Percentiles rank a stretch among this genome's conserved stretches.
phyloP scores from a whole-genome alignment of 2,888 invertebrate genomes.

The Phyto melanocephala region DNA sequence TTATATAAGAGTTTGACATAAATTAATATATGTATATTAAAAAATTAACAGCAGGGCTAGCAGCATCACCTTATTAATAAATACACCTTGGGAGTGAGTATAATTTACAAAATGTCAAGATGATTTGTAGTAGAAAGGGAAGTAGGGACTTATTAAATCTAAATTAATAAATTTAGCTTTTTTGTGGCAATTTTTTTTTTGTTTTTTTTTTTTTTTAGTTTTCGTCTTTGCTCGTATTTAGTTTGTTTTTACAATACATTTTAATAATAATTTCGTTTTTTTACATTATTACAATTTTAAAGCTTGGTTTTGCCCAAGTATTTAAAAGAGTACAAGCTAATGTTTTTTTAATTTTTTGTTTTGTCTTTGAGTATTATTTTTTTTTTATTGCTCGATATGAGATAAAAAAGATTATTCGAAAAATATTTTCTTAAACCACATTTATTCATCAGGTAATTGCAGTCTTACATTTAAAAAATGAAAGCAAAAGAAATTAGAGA shows the following conservation, averaged over 20 bases:
- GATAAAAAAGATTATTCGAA: no score
- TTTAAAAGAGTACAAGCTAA: constrained; percentile 11
- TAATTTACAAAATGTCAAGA: constrained; percentile 41
- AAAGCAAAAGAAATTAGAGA: no score
- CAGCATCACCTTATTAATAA: no score
- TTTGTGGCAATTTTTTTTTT: neutral
- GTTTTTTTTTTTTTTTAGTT: neutral
- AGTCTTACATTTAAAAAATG: no score
- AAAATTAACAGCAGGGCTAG: no score
- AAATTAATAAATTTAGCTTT: neutral
- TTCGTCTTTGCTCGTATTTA: constrained; percentile 29
- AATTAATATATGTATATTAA: no score
- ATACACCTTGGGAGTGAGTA: neutral
- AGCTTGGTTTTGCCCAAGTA: neutral
- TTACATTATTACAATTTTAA: constrained; percentile 27
- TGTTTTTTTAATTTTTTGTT: neutral
- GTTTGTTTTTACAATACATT: constrained; percentile 29
- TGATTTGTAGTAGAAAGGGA: neutral
- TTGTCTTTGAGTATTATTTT: neutral
- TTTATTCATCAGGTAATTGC: no score
- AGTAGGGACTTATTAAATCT: neutral
- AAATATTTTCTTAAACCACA: no score
- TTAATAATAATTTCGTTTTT: constrained; percentile 5
- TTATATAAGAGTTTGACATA: no score
- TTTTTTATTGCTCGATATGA: no score